Conservation (phyloP, 35 echinoderm and acorn worm genomes). For the Chiridota heheva region DNA sequence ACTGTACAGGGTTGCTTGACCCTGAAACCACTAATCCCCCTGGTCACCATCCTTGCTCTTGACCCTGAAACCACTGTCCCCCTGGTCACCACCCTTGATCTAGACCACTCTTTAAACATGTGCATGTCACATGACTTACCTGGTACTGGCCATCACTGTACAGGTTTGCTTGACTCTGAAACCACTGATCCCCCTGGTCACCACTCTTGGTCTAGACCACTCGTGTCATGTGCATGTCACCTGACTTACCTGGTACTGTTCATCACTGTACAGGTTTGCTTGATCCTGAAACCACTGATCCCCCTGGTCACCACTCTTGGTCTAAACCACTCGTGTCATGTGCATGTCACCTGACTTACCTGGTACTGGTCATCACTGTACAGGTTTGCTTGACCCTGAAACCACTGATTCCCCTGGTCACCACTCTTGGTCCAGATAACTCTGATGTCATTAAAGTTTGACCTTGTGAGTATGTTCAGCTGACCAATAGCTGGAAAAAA, state of each 20-base stretch:
- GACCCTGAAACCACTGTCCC: too few relatives aligned
- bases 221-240: too few relatives aligned
- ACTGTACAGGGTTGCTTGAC: conserved; percentile 17
- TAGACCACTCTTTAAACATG: too few relatives aligned
- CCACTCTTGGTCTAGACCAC: too few relatives aligned
- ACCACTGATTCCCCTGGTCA: conserved; percentile 30
- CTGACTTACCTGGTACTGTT: conserved; percentile 58
- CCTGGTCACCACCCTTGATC: too few relatives aligned
- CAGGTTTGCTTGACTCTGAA: too few relatives aligned
- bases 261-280: conserved; percentile 15
- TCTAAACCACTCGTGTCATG: conserved; percentile 21
- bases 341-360: conserved; percentile 43
- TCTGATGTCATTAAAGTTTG: too few relatives aligned
- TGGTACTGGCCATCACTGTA: conserved; percentile 34
- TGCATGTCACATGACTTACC: too few relatives aligned
- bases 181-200: too few relatives aligned
- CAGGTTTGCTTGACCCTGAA: too few relatives aligned
- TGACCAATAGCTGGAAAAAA: too few relatives aligned
- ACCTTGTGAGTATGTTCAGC: too few relatives aligned
- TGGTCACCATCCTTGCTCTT: neutral
- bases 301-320: conserved; percentile 5
- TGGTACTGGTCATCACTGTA: conserved; percentile 35
- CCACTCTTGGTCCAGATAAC: neutral
- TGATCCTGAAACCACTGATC: conserved; percentile 44
- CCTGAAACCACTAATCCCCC: conserved; percentile 37